phyloP scores from a whole-genome alignment of 2,113 vertebrate species.

The Nannospalax galili region DNA sequence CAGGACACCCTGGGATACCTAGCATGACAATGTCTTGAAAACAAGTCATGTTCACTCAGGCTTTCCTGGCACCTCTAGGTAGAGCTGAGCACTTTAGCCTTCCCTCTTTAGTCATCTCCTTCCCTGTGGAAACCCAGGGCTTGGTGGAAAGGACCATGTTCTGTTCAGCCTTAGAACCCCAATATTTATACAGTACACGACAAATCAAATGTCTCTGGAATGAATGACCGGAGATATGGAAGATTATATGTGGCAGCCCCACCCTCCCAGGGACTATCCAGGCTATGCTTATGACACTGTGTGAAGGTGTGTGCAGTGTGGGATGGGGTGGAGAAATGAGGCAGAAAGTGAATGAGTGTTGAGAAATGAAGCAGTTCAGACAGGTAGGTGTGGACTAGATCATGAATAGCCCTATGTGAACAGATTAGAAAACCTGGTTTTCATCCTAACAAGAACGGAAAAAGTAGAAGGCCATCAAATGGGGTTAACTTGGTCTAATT shows the following conservation, averaged over 20 bases:
- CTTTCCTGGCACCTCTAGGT: background rate
- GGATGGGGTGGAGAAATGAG: background rate
- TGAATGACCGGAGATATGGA: background rate
- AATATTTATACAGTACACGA: background rate
- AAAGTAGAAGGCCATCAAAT: background rate
- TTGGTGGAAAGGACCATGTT: background rate
- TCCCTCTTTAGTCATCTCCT: background rate
- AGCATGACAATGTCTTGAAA: background rate
- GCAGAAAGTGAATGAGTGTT: background rate
- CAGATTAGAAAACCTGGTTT: background rate
- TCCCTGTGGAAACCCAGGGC: background rate
- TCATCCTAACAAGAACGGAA: background rate
- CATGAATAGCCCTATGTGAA: background rate
- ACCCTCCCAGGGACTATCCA: background rate
- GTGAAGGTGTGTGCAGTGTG: background rate
- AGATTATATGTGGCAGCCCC: no score
- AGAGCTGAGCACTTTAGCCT: background rate
- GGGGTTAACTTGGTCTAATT: background rate
- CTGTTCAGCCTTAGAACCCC: background rate
- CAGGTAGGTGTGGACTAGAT: background rate
- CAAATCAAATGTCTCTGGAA: background rate
- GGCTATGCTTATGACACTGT: background rate
- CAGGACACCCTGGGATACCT: background rate
- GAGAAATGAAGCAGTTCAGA: background rate
- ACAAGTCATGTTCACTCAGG: background rate